These are phyloP conservation scores for Scaeva pyrastri DNA, from an alignment of 2,888 invertebrate species.

Conservation along the genomic window DNA sequence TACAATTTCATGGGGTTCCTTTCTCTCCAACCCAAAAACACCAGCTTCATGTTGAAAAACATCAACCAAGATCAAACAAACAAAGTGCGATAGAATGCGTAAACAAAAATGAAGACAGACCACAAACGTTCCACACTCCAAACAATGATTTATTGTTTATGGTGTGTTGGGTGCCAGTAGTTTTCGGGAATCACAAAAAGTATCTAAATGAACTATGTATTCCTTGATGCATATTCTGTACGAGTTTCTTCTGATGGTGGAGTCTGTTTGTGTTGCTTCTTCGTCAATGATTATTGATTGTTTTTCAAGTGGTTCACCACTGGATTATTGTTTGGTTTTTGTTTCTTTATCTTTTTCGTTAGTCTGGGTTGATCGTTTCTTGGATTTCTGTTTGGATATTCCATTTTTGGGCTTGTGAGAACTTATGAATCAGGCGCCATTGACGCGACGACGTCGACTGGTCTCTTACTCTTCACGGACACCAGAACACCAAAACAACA, in stretches of 20 bases:
- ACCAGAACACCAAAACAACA: background rate
- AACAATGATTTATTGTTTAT: conserved; percentile 71
- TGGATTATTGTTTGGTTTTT: background rate
- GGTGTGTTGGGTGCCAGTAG: conserved; percentile 54
- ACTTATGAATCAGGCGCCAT: conserved; percentile 69
- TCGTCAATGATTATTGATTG: conserved; percentile 67
- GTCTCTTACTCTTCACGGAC: conserved; percentile 48
- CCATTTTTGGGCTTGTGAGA: conserved; percentile 51
- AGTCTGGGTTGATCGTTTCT: conserved; percentile 33
- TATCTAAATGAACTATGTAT: conserved; percentile 19
- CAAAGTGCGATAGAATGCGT: conserved; percentile 50
- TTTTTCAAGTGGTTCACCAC: conserved; percentile 66
- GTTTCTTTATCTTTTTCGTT: conserved; percentile 35
- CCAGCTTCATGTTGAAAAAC: background rate
- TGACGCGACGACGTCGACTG: conserved; percentile 38
- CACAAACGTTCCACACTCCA: conserved; percentile 24
- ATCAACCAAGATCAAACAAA: conserved; percentile 34
- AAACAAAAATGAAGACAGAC: conserved; percentile 44
- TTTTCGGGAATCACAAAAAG: conserved; percentile 57
- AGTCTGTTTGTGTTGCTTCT: conserved; percentile 36
- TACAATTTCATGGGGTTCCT: background rate
- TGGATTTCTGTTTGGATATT: conserved; percentile 21
- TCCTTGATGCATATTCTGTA: too few relatives aligned
- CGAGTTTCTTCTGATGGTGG: conserved; percentile 2
- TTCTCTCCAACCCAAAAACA: background rate